Conservation (phyloP, 2,113 vertebrate species). For the Panthera uncia region DNA sequence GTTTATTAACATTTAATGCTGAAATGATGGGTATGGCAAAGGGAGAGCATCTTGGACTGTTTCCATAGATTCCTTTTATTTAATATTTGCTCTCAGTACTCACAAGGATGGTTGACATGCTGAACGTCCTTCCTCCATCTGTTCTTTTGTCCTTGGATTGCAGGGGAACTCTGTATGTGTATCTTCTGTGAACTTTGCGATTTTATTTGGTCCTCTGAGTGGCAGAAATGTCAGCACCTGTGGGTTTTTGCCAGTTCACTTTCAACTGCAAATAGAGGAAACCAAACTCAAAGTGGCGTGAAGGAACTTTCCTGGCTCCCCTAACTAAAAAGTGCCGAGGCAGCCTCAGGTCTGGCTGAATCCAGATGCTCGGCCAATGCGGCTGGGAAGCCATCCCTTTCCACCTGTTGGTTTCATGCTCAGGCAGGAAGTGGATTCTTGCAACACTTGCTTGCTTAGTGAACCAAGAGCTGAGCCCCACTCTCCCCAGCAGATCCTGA, state of each 20-base stretch:
- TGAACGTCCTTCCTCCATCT: not conserved
- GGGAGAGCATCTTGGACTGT: not conserved
- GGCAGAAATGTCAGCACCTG: conserved; percentile 35
- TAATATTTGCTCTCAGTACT: conserved; percentile 49
- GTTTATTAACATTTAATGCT: conserved; percentile 60
- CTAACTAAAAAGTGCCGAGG: not conserved
- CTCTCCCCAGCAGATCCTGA: not conserved
- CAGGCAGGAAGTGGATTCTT: not conserved
- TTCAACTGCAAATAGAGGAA: not conserved
- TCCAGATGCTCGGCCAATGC: not conserved
- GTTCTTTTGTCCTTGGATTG: not conserved
- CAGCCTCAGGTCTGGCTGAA: not conserved
- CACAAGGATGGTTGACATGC: not conserved
- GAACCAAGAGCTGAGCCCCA: not conserved
- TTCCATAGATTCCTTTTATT: conserved; percentile 12
- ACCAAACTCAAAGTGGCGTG: not conserved
- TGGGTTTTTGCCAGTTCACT: not conserved
- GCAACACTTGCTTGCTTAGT: accelerated
- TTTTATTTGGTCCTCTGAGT: not conserved
- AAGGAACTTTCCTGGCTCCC: not conserved
- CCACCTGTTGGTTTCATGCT: not conserved
- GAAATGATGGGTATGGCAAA: not conserved
- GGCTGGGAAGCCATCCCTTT: not conserved
- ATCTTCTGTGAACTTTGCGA: not conserved
- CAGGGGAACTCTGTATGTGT: not conserved